Conservation (phyloP, 2,797 vertebrate species). For the Microcaecilia unicolor region DNA sequence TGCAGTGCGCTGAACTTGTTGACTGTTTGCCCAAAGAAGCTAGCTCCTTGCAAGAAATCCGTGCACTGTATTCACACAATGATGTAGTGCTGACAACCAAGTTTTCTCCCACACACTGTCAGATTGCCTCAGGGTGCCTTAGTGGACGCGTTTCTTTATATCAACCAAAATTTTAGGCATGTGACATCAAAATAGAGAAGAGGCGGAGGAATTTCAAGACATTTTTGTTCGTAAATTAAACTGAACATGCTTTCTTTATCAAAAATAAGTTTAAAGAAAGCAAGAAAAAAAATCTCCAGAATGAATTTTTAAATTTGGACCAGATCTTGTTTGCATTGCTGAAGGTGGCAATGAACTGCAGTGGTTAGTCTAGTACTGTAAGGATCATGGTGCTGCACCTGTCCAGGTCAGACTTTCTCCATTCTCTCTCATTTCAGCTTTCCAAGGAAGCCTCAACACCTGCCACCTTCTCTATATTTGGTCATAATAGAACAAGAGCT, state of each 20-base stretch:
- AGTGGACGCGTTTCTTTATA: conserved; percentile 93
- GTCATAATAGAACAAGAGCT: conserved; percentile 7
- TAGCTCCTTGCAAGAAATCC: conserved; percentile 80
- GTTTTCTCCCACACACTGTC: conserved; percentile 97
- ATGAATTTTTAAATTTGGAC: conserved; percentile 14
- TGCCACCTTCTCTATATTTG: conserved; percentile 9
- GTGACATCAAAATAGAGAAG: too few species aligned
- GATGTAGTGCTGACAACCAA: conserved; percentile 97
- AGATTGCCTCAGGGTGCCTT: conserved; percentile 97
- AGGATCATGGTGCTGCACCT: neutral
- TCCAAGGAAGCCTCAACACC: conserved; percentile 8
- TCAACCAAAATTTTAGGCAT: conserved; percentile 92
- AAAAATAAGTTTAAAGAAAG: conserved; percentile 39
- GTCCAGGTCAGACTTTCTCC: neutral
- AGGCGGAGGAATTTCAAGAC: too few species aligned
- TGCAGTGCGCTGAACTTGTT: conserved; percentile 79
- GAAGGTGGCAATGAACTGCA: neutral
- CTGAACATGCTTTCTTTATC: conserved; percentile 12
- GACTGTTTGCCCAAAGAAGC: conserved; percentile 89
- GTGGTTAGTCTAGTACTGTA: conserved; percentile 2
- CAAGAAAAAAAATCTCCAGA: conserved; percentile 10
- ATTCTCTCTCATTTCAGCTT: conserved; percentile 3
- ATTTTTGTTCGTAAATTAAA: too few species aligned
- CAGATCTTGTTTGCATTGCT: conserved; percentile 16
- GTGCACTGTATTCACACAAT: conserved; percentile 92